These are phyloP conservation scores for Pontoporia blainvillei DNA, from an alignment of 2,113 vertebrate species.

Conservation along the genomic window DNA sequence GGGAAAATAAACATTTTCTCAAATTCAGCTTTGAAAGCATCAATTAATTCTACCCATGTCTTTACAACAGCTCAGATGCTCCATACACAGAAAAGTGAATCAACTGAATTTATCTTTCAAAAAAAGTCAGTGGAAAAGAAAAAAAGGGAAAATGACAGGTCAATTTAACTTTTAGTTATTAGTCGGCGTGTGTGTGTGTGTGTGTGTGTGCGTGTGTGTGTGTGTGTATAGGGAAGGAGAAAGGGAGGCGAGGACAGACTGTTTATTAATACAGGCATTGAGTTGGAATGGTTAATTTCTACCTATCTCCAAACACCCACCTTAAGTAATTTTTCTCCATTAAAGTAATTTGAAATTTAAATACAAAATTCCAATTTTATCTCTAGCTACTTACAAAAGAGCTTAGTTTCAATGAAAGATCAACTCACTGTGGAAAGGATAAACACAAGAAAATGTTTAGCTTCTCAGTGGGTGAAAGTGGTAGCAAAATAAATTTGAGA, in stretches of 20 bases:
- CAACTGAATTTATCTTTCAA: neutral
- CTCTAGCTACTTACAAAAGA: conserved; percentile 28
- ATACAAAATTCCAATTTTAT: conserved; percentile 37
- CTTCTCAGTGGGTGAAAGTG: neutral
- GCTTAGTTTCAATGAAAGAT: conserved; percentile 49
- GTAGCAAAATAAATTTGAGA: conserved; percentile 31
- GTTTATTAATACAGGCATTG: neutral
- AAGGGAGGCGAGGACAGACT: neutral
- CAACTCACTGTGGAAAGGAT: conserved; percentile 17
- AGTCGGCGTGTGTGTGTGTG: neutral
- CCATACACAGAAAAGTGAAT: neutral
- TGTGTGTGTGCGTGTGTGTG: neutral
- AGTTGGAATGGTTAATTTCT: neutral
- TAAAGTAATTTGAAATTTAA: conserved; percentile 42
- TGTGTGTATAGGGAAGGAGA: neutral
- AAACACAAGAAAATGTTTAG: conserved; percentile 10
- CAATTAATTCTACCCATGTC: neutral
- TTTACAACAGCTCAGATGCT: neutral
- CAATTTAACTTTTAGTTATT: neutral
- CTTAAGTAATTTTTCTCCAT: neutral
- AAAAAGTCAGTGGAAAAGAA: neutral
- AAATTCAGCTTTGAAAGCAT: neutral
- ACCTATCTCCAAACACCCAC: neutral
- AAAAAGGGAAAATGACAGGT: neutral
- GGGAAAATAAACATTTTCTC: neutral